A percentile compares a stretch with the other conserved stretches of the same genome.
These are phyloP conservation scores for Girardinichthys multiradiatus DNA, from an alignment of 2,113 vertebrate species.

Conservation along the genomic window DNA sequence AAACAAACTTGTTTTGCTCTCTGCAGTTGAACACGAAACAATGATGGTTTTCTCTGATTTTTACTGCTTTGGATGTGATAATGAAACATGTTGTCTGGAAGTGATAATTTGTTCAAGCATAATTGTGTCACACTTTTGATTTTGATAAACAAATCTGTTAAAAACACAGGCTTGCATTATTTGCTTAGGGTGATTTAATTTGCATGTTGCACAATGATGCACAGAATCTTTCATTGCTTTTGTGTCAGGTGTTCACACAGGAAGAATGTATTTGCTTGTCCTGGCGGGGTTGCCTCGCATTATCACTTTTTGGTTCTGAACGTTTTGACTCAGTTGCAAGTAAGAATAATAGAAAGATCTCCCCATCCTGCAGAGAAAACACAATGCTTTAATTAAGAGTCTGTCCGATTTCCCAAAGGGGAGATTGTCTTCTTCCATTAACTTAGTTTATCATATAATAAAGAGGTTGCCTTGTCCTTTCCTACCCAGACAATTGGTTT, in stretches of 20 bases:
- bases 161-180: constrained; percentile 24
- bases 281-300: constrained; percentile 5
- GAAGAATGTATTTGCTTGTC: constrained; percentile 8
- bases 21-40: constrained; percentile 28
- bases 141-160: constrained; percentile 61
- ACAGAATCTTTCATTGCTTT: background rate
- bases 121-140: constrained; percentile 60
- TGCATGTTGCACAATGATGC: constrained; percentile 8
- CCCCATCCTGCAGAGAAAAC: constrained; percentile 56
- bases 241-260: constrained; percentile 18
- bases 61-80: constrained; percentile 47
- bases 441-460: constrained; percentile 82
- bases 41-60: constrained; percentile 9
- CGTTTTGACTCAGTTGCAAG: constrained; percentile 46
- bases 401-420: constrained; percentile 75
- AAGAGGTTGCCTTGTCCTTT: constrained; percentile 83
- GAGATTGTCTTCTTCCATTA: constrained; percentile 80
- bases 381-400: constrained; percentile 81
- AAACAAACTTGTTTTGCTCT: constrained; percentile 58
- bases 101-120: constrained; percentile 47
- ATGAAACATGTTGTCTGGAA: constrained; percentile 58
- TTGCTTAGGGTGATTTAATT: constrained; percentile 43
- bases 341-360: constrained; percentile 41
- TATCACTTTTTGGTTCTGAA: constrained; percentile 13
- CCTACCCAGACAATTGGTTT: constrained; percentile 82